These are phyloP conservation scores for Halisarca cf. caerulea DNA, from an alignment of 37 sponge, comb jelly and placozoan genomes.

Conservation along the genomic window DNA sequence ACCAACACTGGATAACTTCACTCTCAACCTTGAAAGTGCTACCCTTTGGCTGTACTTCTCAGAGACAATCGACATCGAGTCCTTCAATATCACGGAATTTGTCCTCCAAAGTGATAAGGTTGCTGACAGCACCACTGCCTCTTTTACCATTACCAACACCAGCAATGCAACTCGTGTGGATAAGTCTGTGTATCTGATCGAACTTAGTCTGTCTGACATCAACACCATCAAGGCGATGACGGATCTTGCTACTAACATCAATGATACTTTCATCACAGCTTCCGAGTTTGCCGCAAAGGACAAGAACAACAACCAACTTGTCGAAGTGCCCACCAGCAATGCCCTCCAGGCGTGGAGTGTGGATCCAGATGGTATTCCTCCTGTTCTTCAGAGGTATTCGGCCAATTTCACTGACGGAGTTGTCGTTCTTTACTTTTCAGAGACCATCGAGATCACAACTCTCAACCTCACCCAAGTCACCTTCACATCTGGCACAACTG, in stretches of 20 bases:
- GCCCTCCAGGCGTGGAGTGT: constrained; percentile 44
- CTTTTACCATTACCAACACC: constrained; percentile 50
- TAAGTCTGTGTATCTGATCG: constrained; percentile 48
- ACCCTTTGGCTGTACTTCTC: constrained; percentile 69
- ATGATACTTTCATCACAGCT: constrained; percentile 74
- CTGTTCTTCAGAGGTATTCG: constrained; percentile 58
- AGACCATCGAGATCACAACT: constrained; percentile 80
- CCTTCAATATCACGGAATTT: constrained; percentile 79
- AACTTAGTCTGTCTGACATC: constrained; percentile 71
- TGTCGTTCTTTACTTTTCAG: constrained; percentile 82
- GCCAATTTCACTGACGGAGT: constrained; percentile 69
- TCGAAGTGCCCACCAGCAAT: constrained; percentile 38
- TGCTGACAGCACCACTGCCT: not conserved
- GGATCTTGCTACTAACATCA: constrained; percentile 56
- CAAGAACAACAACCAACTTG: constrained; percentile 64
- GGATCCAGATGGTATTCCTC: constrained; percentile 52
- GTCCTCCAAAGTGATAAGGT: constrained; percentile 58
- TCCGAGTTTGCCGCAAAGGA: constrained; percentile 57
- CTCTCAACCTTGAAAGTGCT: constrained; percentile 57
- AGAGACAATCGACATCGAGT: constrained; percentile 76
- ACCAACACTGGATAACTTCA: constrained; percentile 58
- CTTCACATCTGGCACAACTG: constrained; percentile 34
- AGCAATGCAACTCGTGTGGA: constrained; percentile 57
- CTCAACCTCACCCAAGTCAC: constrained; percentile 58
- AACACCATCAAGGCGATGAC: constrained; percentile 66